Percentiles rank a stretch among this genome's conserved stretches.
Conservation (phyloP, 2,797 vertebrate species). For the Oreortyx pictus region DNA sequence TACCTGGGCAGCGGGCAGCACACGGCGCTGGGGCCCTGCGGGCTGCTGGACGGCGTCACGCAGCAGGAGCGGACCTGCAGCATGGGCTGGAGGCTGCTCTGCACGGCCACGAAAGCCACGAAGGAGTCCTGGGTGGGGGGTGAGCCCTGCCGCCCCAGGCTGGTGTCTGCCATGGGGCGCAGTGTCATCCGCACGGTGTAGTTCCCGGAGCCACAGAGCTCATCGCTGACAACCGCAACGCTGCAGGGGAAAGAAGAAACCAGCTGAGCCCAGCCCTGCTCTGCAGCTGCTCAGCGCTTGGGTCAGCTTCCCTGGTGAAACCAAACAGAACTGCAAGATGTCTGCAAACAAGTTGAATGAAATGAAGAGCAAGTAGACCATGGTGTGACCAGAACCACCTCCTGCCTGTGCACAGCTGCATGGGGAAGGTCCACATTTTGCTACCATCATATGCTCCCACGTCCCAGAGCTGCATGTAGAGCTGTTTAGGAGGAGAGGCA, state of each 20-base stretch:
- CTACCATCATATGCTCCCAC: background rate
- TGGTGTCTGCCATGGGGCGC: background rate
- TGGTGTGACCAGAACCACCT: background rate
- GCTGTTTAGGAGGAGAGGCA: background rate
- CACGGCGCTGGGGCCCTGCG: conserved; percentile 52
- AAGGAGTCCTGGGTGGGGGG: conserved; percentile 64
- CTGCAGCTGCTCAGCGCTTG: background rate
- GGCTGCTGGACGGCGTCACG: conserved; percentile 69
- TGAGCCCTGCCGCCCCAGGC: background rate
- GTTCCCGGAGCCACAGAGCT: conserved; percentile 80
- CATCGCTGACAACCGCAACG: conserved; percentile 77
- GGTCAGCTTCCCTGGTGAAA: background rate
- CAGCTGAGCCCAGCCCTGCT: background rate
- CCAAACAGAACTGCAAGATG: background rate
- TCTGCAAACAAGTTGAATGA: background rate
- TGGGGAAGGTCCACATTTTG: background rate
- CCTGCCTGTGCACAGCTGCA: background rate
- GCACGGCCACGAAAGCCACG: conserved; percentile 76
- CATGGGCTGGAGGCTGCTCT: conserved; percentile 76
- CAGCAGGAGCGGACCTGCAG: conserved; percentile 81
- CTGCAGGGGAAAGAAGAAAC: conserved; percentile 38
- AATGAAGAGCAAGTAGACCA: background rate
- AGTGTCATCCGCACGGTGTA: conserved; percentile 82
- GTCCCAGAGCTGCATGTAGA: background rate
- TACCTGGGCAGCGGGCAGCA: conserved; percentile 81